These are phyloP conservation scores for Rhagonycha lutea DNA, from an alignment of 2,888 invertebrate genomes.

Conservation along the genomic window DNA sequence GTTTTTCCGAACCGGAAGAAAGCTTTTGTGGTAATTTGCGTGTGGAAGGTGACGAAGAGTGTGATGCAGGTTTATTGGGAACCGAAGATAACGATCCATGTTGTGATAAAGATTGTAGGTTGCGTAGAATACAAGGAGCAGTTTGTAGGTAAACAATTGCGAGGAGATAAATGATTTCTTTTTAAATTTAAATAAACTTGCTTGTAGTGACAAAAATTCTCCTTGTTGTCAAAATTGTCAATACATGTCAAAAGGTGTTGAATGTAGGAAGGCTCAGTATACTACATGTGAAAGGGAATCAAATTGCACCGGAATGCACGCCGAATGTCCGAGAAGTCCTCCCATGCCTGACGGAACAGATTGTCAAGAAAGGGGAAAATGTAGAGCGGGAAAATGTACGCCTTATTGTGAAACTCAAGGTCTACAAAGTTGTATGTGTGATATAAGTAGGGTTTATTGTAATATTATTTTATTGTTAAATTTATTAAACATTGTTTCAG, in stretches of 20 bases:
- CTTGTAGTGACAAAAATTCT: slow-evolving; percentile 88
- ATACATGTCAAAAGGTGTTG: slow-evolving; percentile 79
- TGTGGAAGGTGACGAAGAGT: slow-evolving; percentile 95
- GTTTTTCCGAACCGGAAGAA: slow-evolving; percentile 92
- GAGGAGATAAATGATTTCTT: neutral
- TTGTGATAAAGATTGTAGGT: slow-evolving; percentile 90
- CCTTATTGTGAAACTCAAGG: slow-evolving; percentile 95
- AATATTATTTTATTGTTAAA: neutral
- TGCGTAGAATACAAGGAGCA: slow-evolving; percentile 81
- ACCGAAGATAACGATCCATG: slow-evolving; percentile 93
- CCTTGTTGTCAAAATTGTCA: slow-evolving; percentile 93
- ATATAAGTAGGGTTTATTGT: slow-evolving; percentile 69
- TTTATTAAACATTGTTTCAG: slow-evolving; percentile 58
- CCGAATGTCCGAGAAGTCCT: slow-evolving; percentile 84
- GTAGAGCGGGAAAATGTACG: slow-evolving; percentile 87
- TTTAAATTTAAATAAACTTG: neutral
- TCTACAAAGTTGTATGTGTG: slow-evolving; percentile 95
- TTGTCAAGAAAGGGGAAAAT: slow-evolving; percentile 91
- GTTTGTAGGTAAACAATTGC: slow-evolving; percentile 74
- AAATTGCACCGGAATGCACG: slow-evolving; percentile 79
- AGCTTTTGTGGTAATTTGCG: slow-evolving; percentile 95
- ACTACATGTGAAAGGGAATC: slow-evolving; percentile 93
- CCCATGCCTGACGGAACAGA: slow-evolving; percentile 85
- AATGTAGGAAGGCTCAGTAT: slow-evolving; percentile 89
- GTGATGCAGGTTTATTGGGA: slow-evolving; percentile 91